A percentile compares a stretch with the other conserved stretches of the same genome.
These are phyloP conservation scores for Aphidius ervi DNA, from an alignment of 1,140 invertebrate species.

Conservation along the genomic window DNA sequence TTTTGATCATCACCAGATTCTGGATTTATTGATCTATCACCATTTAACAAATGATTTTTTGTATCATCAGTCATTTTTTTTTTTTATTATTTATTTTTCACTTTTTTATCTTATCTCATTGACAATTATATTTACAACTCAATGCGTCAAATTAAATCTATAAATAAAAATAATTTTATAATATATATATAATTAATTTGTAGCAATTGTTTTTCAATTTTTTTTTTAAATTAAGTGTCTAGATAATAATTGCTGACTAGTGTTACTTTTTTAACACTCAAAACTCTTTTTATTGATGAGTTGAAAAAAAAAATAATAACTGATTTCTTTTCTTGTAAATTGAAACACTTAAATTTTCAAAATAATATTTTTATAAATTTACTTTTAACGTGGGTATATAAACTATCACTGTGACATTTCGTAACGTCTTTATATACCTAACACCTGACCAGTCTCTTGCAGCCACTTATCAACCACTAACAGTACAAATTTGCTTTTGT, in stretches of 20 bases:
- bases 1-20: conserved; percentile 36
- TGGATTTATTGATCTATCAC: conserved; percentile 21
- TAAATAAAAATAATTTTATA: too few relatives aligned
- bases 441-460: conserved; percentile 27
- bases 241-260: not conserved
- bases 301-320: not conserved
- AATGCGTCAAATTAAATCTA: too few relatives aligned
- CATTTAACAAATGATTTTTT: conserved; percentile 20
- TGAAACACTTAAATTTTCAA: too few relatives aligned
- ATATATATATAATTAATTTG: not conserved
- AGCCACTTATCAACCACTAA: conserved; percentile 39
- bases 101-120: not conserved
- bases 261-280: too few relatives aligned
- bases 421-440: conserved; percentile 31
- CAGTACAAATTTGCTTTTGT: conserved; percentile 34
- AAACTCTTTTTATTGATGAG: too few relatives aligned
- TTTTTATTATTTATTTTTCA: not conserved
- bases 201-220: conserved; percentile 11
- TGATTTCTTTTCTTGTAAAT: too few relatives aligned
- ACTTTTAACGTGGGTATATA: not conserved
- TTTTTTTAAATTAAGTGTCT: not conserved
- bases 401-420: conserved; percentile 15
- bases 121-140: too few relatives aligned
- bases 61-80: conserved; percentile 30
- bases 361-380: too few relatives aligned